Evolutionary conservation across 2,888 invertebrate genomes (phyloP).

Genomic region (Drosophila diplacantha): DNA sequence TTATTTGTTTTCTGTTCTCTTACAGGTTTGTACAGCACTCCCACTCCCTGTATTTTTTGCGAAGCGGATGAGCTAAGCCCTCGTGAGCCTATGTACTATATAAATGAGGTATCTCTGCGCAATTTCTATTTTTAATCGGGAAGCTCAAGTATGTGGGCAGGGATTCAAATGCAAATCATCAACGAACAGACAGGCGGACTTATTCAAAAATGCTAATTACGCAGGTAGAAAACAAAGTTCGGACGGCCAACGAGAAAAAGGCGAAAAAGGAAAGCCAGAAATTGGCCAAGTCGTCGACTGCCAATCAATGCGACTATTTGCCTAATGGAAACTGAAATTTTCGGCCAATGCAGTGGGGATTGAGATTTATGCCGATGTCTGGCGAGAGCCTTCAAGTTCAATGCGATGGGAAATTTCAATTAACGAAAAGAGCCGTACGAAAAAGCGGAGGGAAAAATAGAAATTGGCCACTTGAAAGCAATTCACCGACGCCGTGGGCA

Average conservation of each 20-base stretch:
- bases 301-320: slow-evolving; percentile 38
- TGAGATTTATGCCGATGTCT: slow-evolving; percentile 44
- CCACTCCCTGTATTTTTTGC: slow-evolving; percentile 6
- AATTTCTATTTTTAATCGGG: slow-evolving; percentile 32
- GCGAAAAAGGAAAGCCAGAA: slow-evolving; percentile 33
- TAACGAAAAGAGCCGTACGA: slow-evolving; percentile 34
- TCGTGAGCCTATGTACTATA: not conserved
- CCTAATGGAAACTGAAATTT: slow-evolving; percentile 48
- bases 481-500: slow-evolving; percentile 44
- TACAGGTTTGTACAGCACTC: slow-evolving; percentile 15
- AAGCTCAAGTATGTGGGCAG: slow-evolving; percentile 14
- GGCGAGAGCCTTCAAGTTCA: slow-evolving; percentile 58
- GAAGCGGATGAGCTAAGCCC: slow-evolving; percentile 17
- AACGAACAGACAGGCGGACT: slow-evolving; percentile 29
- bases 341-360: slow-evolving; percentile 35
- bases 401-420: slow-evolving; percentile 65
- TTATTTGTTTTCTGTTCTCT: not conserved
- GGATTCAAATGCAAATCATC: slow-evolving; percentile 19
- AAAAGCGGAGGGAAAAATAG: slow-evolving; percentile 40
- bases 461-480: slow-evolving; percentile 65
- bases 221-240: slow-evolving; percentile 45
- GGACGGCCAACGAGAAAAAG: slow-evolving; percentile 39
- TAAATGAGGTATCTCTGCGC: slow-evolving; percentile 18
- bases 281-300: slow-evolving; percentile 32
- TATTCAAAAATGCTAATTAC: slow-evolving; percentile 48